Evolutionary conservation across 2,888 invertebrate species (phyloP), one percentile per base, ranked within the genome.

Genomic region (Agonopterix heracliana): DNA sequence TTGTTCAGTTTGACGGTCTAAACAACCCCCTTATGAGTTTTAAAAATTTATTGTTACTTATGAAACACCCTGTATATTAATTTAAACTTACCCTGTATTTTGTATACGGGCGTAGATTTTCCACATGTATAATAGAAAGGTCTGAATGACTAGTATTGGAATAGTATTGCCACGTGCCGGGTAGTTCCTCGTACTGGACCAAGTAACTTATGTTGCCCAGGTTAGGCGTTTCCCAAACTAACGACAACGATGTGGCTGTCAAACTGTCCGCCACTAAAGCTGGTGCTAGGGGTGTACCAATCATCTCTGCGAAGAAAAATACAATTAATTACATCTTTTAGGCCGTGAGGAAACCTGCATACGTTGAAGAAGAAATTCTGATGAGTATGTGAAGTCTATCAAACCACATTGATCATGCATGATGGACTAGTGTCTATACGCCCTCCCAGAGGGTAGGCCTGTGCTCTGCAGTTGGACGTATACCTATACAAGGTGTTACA

Each of bases 81-180:
- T 43, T 34, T 26, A 43, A 17, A 71, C 90, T 86, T 85, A 97
- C 97, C 89, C 94, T 92, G 74, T 98, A 98, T 72, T 95, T 95
- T 0, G 96, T 95, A 72, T 95, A 97, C 0, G 98, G 97, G 59
- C 94, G 92, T 45, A 98, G 87, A 59, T 94, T 92, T 57, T 94
- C 92, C 8, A 97, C 93, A 26, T 91, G 90, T 60, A 94, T 94
- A 41, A 92, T 91, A 14, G 90, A 90, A 60, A 90, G 74, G 60
- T 91, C 90, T 1, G 91, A 90, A 90, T 93, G 93, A 45, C 92
- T 92, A 62, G 92, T 92, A 69, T 94, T 93, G 44, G 92, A 89
- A 72, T 94, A 95, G 74, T 94, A 95, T 71, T 95, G 94, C 97
- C 97, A 97, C 14, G 92, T 90, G 46, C 91, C 91, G 3, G 91